phyloP scores from a whole-genome alignment of 2,888 invertebrate species.

The Catocala nupta region DNA sequence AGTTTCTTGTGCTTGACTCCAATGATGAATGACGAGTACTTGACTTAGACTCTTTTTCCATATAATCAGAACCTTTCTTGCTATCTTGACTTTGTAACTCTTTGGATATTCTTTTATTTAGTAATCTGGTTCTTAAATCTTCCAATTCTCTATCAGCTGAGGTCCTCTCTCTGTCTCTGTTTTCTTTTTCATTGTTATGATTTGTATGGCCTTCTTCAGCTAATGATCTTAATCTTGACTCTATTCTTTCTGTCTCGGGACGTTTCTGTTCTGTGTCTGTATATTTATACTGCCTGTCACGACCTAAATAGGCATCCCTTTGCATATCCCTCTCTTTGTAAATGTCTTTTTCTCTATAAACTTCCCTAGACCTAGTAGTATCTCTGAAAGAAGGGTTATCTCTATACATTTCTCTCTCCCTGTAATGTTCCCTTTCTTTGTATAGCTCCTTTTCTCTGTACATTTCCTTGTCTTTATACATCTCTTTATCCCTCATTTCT shows the following conservation, averaged over 20 bases:
- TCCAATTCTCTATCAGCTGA: constrained; percentile 89
- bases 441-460: constrained; percentile 79
- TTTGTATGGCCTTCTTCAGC: constrained; percentile 75
- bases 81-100: constrained; percentile 86
- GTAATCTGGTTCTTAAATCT: constrained; percentile 91
- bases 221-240: constrained; percentile 74
- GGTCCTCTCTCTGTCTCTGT: constrained; percentile 77
- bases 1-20: constrained; percentile 71
- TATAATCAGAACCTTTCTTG: constrained; percentile 77
- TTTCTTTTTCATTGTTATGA: constrained; percentile 82
- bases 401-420: constrained; percentile 72
- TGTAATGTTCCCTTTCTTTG: constrained; percentile 78
- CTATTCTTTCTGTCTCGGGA: constrained; percentile 74
- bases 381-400: constrained; percentile 70
- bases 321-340: constrained; percentile 75
- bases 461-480: constrained; percentile 73
- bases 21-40: constrained; percentile 70
- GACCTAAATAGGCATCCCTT: constrained; percentile 70
- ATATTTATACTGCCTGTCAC: constrained; percentile 78
- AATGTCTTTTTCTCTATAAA: constrained; percentile 71
- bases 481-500: constrained; percentile 74
- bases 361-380: constrained; percentile 65
- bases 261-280: constrained; percentile 74
- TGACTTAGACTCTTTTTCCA: constrained; percentile 78
- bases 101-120: constrained; percentile 90